Conservation (phyloP, 1,140 invertebrate genomes). For the Pseudomyrmex pallidus region DNA sequence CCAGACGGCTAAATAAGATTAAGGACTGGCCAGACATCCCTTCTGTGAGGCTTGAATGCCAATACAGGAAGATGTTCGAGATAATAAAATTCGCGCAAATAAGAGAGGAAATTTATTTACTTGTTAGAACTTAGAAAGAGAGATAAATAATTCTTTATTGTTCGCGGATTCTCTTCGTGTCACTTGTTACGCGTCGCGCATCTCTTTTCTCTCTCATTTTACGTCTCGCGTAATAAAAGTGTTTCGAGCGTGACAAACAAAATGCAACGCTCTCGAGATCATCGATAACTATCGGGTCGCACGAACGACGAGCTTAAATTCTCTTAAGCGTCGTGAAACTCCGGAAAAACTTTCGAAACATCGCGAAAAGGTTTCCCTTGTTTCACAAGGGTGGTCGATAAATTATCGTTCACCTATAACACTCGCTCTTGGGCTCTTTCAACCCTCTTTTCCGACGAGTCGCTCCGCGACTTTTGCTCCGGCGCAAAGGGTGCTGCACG, state of each 20-base stretch:
- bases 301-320: conserved; percentile 1
- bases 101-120: not conserved
- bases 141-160: not conserved
- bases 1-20: conserved; percentile 40
- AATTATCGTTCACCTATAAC: conserved; percentile 79
- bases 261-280: not conserved
- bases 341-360: conserved; percentile 14
- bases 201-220: not conserved
- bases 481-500: conserved; percentile 59
- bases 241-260: not conserved
- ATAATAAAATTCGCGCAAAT: not conserved
- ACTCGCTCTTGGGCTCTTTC: conserved; percentile 69
- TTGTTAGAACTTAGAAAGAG: not conserved
- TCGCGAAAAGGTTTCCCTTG: conserved; percentile 78
- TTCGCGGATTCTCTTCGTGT: not conserved
- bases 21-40: conserved; percentile 14
- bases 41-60: not conserved
- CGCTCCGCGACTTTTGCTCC: conserved; percentile 64
- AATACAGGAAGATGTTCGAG: not conserved
- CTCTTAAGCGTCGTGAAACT: conserved; percentile 35
- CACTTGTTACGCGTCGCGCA: not conserved
- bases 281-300: not conserved
- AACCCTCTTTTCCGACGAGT: conserved; percentile 69
- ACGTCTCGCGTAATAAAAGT: not conserved
- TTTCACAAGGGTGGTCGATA: conserved; percentile 75